Evolutionary conservation across 2,888 invertebrate species (phyloP), one percentile per base, ranked within the genome.

Genomic region (Abscondita cerata): DNA sequence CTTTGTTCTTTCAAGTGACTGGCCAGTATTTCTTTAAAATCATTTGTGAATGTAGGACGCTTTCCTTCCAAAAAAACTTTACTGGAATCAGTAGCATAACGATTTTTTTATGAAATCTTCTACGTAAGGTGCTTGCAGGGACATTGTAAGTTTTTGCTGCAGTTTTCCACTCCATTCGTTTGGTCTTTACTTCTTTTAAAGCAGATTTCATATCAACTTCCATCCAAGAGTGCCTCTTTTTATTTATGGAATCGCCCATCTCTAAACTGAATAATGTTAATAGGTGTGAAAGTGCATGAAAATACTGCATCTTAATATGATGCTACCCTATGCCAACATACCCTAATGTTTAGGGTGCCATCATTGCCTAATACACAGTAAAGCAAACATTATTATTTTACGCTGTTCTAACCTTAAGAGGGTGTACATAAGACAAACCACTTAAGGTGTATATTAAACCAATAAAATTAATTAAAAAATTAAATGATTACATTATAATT

Each of bases 181-280:
- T 51, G 33, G 9, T 51, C 34, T n/a, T n/a, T n/a, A n/a, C n/a
- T n/a, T n/a, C n/a, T n/a, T n/a, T n/a, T n/a, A n/a, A n/a, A n/a
- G n/a, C 51, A 31, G 34, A 51, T 51, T 51, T 51, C 51, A 51
- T 34, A 20, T 51, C 33, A 51, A 34, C 51, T 51, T 31, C 51
- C 34, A 13, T 18, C 51, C 51, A 51, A 33, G 33, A 51, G 15
- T 48, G 46, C 46, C 48, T 20, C 16, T 48, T 48, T 31, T 48
- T 48, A 48, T 15, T 25, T 12, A 48, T 48, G 8, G 16, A 25
- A 9, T 47, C 6, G n/a, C 4, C 13, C n/a, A 51, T 51, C 34
- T 51, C 34, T 51, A 51, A 34, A 34, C 31, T 34, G 5, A 51
- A 51, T 34, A 47, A n/a, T n/a, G n/a, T 47, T 6, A 15, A 3